Base-by-base conservation (phyloP, 2,797 vertebrate species). In the Anguilla megastoma region DNA sequence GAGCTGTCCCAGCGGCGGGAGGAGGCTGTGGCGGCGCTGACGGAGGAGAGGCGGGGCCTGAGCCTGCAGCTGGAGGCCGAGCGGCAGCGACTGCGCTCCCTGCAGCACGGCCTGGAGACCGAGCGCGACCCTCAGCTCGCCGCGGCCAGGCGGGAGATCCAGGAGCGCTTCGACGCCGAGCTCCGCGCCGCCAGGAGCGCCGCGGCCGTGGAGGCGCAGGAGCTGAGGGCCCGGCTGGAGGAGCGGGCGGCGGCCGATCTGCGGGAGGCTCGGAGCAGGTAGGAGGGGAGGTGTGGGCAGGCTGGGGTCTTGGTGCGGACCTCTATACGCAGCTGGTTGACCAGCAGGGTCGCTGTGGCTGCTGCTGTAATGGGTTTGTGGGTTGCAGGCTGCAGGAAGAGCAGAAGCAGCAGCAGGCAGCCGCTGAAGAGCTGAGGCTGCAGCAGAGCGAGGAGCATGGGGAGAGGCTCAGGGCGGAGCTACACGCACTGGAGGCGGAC, bases 381-480 rank as follows among this genome's bases (percentile, higher is more conserved):
- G 18, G 2, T 88, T 91, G 63, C 85, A 99, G 98, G 90, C 96
- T 97, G 91, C 92, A 96, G 85, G 95, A 97, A 56, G 97, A 98
- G 63, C 96, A 95, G 85, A 91, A 92, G n/a, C 96, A 96, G 71
- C 95, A 94, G 91, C 96, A 97, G 69, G 56, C 89, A 30, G 91
- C 93, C 89, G 91, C 98, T n/a, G 90, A 82, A 69, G 93, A 97
- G 12, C 91, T 96, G 41, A 95, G 94, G 88, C 92, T 93, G 76
- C 91, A 93, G n/a, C 96, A 6, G 60, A 66, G 21, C 1, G 21
- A 24, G 60, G 60, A 66, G 60, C 60, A 16, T 7, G 6, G 5
- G 21, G 60, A n/a, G n/a, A 8, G 60, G 14, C 58, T 96, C 0
- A 21, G 66, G 0, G 12, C 85, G 0, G 95, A 97, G 69, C 91